phyloP scores from a whole-genome alignment of 1,140 invertebrate species.

The Lepidurus apus region DNA sequence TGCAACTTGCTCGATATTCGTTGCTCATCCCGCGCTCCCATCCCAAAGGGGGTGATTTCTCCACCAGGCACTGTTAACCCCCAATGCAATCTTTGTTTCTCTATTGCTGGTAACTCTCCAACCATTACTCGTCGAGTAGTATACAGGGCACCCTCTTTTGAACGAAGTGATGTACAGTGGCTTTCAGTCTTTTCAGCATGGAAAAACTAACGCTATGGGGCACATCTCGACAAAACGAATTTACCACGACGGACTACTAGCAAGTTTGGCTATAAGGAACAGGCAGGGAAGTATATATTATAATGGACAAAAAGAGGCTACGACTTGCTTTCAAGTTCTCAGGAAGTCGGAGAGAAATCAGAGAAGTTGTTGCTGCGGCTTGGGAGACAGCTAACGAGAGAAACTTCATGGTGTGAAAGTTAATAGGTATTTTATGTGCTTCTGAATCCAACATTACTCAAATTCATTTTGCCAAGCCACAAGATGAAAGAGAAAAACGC shows the following conservation, averaged over 20 bases:
- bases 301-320: background rate
- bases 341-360: background rate
- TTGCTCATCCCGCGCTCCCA: background rate
- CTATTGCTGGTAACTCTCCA: background rate
- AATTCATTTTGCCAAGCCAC: no score
- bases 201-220: background rate
- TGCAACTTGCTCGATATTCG: background rate
- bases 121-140: background rate
- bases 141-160: background rate
- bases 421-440: no score
- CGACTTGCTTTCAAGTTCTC: background rate
- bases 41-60: background rate
- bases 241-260: background rate
- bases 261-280: background rate
- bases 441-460: no score
- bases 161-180: constrained; percentile 1
- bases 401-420: no score
- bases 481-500: no score
- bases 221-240: background rate
- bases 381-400: no score
- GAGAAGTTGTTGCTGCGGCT: background rate
- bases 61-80: background rate
- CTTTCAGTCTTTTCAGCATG: background rate
- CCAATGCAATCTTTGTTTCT: background rate
- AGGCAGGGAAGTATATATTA: background rate